Base-by-base conservation (phyloP, 2,797 vertebrate species). In the Pangasius mekongensis region DNA sequence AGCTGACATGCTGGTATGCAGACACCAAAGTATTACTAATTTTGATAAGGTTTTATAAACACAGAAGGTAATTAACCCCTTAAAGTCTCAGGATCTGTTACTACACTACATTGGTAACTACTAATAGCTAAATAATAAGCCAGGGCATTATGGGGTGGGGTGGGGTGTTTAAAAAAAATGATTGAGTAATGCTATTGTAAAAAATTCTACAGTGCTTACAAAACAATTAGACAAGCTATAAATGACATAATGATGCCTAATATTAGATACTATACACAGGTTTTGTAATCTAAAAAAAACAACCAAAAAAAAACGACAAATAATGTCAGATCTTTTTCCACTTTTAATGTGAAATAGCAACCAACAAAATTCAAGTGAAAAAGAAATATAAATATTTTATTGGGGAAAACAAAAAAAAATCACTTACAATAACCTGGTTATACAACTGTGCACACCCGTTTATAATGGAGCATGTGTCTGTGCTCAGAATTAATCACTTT, bases 61-160 rank as follows among this genome's bases (percentile, higher is more conserved):
- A 67, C 64, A 67, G n/a, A 67, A 67, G 30, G 64, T 67, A 67
- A 67, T 67, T 67, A 67, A 64, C 27, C 62, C 60, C 62, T 64
- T 64, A 64, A n/a, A 13, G 62, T 64, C 24, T n/a, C 60, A 62
- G 60, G 24, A 62, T 24, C 8, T 62, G 24, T n/a, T 13, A n/a
- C 62, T 64, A 64, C 27, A 64, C 62, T 64, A 64, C 27, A 64
- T 1, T n/a, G 62, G 9, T 11, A 64, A 64, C 9, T n/a, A 64
- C 24, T 60, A 22, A 18, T 5, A 58, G 56, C 56, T 58, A 58
- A 58, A 20, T 58, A 58, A 22, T 58, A 58, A 20, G 56, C 6
- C 20, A 24, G 20, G 22, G 20, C 62, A 27, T 11, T n/a, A n/a
- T n/a, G 24, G 14, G 24, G 27, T 5, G 24, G 24, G 24, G 9